Percentiles rank a stretch among this genome's conserved stretches.
Conservation (phyloP, 2,888 invertebrate genomes). For the Gerris lacustris region DNA sequence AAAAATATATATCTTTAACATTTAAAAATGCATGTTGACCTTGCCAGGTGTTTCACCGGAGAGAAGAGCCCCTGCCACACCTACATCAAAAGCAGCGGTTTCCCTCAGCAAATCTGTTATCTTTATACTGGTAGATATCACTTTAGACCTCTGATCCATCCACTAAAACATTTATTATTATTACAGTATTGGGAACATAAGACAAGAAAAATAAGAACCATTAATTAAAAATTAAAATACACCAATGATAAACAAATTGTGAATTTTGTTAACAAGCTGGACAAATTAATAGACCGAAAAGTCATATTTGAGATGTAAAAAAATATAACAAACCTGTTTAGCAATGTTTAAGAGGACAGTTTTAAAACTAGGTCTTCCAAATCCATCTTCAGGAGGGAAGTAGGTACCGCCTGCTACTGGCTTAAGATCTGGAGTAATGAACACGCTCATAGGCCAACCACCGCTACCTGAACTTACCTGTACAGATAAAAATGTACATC, state of each 20-base stretch:
- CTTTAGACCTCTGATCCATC: slow-evolving; percentile 49
- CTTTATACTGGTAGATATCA: slow-evolving; percentile 48
- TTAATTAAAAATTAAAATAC: not conserved
- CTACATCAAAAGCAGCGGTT: slow-evolving; percentile 40
- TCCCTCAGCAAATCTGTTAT: slow-evolving; percentile 50
- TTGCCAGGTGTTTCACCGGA: slow-evolving; percentile 32
- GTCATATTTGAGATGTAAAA: not conserved
- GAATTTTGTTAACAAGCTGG: too few species aligned
- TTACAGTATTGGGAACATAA: not conserved
- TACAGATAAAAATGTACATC: too few species aligned
- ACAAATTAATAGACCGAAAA: too few species aligned
- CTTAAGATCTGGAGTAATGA: slow-evolving; percentile 75
- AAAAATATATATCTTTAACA: too few species aligned
- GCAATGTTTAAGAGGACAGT: slow-evolving; percentile 60
- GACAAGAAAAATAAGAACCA: not conserved
- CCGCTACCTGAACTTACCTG: slow-evolving; percentile 48
- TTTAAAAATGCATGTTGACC: slow-evolving; percentile 15
- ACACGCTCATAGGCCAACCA: slow-evolving; percentile 96
- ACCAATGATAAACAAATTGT: not conserved
- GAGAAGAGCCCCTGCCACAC: slow-evolving; percentile 28
- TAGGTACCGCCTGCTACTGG: slow-evolving; percentile 89
- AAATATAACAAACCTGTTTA: slow-evolving; percentile 39
- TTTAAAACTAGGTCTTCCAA: slow-evolving; percentile 73
- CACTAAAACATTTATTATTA: slow-evolving; percentile 43
- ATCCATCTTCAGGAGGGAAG: slow-evolving; percentile 74